phyloP scores from a whole-genome alignment of 2,797 vertebrate species.

The Pipistrellus nathusii region DNA sequence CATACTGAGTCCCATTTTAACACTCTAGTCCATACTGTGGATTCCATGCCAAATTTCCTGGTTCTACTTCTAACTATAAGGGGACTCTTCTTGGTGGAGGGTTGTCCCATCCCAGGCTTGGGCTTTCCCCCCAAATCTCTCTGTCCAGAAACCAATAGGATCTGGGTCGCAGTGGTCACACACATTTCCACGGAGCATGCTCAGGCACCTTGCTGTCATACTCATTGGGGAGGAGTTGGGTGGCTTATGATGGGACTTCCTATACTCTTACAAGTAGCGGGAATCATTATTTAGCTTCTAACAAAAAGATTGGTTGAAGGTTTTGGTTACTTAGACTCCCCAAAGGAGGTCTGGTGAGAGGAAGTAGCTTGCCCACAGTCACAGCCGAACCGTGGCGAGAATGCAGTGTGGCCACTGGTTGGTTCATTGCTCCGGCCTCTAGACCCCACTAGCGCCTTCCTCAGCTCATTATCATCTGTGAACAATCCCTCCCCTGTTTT shows the following conservation, averaged over 20 bases:
- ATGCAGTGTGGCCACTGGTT: background rate
- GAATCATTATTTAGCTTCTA: background rate
- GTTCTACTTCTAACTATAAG: background rate
- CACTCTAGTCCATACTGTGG: background rate
- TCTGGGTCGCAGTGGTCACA: background rate
- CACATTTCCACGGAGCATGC: background rate
- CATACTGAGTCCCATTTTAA: background rate
- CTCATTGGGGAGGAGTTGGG: background rate
- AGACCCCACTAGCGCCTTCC: background rate
- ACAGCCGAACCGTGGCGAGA: background rate
- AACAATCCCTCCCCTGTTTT: constrained; percentile 49
- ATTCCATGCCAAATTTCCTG: background rate
- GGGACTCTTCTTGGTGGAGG: background rate
- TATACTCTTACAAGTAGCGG: background rate
- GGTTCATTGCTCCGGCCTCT: background rate
- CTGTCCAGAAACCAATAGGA: background rate
- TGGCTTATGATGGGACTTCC: background rate
- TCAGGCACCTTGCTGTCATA: background rate
- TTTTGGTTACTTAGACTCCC: background rate
- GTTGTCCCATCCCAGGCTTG: background rate
- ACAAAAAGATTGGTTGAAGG: background rate
- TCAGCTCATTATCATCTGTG: constrained; percentile 50
- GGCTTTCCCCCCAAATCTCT: background rate
- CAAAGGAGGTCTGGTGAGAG: background rate
- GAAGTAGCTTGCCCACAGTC: background rate